Percentiles rank a stretch among this genome's conserved stretches.
Conservation (phyloP, 2,113 vertebrate genomes). For the Fregetta grallaria region DNA sequence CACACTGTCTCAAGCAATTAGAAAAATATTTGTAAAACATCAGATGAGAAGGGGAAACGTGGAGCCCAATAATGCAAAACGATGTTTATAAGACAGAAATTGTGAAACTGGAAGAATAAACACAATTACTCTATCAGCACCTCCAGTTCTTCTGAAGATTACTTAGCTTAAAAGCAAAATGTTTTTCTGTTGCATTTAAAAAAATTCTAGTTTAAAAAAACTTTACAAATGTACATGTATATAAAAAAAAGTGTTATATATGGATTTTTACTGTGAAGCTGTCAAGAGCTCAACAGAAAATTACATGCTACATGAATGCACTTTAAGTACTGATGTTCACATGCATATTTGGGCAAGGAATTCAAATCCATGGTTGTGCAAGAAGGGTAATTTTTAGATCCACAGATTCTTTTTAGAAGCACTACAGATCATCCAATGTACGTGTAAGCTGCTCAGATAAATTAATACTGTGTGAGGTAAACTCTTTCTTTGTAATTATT, state of each 20-base stretch:
- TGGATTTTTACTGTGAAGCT: neutral
- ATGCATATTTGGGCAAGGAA: constrained; percentile 56
- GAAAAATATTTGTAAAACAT: constrained; percentile 85
- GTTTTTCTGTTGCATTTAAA: constrained; percentile 1
- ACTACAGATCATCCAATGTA: neutral
- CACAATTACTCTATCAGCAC: constrained; percentile 78
- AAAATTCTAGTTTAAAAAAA: neutral
- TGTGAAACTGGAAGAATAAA: constrained; percentile 77
- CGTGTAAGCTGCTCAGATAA: neutral
- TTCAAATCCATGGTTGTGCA: constrained; percentile 20
- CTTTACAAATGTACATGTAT: neutral
- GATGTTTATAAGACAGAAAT: constrained; percentile 75
- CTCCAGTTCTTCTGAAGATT: constrained; percentile 73
- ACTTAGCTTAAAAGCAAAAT: constrained; percentile 58
- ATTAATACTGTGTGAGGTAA: neutral
- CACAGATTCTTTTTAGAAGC: neutral
- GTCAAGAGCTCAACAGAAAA: neutral
- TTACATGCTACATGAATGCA: neutral
- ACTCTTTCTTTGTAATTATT: neutral
- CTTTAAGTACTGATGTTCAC: constrained; percentile 2
- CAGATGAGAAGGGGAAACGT: constrained; percentile 75
- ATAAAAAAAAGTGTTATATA: neutral
- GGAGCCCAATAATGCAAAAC: constrained; percentile 76
- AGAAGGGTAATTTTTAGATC: constrained; percentile 16
- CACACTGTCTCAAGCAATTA: constrained; percentile 82